Evolutionary conservation across 37 sponge, comb jelly and placozoan genomes (phyloP), one percentile per base, ranked within the genome.

Genomic region (Ephydatia muelleri): DNA sequence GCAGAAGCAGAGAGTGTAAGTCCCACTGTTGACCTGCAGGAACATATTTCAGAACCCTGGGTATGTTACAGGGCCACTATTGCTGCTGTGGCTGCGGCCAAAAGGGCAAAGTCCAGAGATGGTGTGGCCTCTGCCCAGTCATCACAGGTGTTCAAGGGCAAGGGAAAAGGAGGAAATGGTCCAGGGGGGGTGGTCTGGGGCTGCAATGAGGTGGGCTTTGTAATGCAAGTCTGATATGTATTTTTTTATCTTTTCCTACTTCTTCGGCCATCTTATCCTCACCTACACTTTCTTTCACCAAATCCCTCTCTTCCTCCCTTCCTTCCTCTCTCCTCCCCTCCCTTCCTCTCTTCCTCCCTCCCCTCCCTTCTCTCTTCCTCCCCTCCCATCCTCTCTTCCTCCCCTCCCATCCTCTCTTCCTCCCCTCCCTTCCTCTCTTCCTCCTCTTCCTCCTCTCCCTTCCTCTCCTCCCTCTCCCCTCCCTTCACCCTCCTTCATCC

Each of bases 81-180:
- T 57, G 73, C 64, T 25, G 72, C 27, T 27, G 81, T 16, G 1
- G 72, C 83, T 33, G 57, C 70, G 3, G 64, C 38, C 14, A 68
- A 12, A 22, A 67, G 83, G 47, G 43, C 70, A 14, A 85, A 89
- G 81, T 80, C 86, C 23, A 65, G 85, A 67, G 86, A 78, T n/a
- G 77, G 80, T 26, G 77, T 77, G 77, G 34, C 49, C 27, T 65
- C 75, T 82, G 33, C 77, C 32, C 65, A 38, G 77, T 31, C 38
- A 25, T 72, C 33, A 14, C 57, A 74, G 49, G 80, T 47, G 80
- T 29, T 35, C 80, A 26, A 37, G 68, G 80, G 34, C 49, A 79
- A 79, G 38, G 76, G 34, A 37, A 75, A 75, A 34, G 34, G 38
- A 23, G 76, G 23, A 25, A 36, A 3, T 11, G 38, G 35, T 13